Base-by-base conservation (phyloP, 2,888 invertebrate genomes). In the Sphaeridia pumilis region DNA sequence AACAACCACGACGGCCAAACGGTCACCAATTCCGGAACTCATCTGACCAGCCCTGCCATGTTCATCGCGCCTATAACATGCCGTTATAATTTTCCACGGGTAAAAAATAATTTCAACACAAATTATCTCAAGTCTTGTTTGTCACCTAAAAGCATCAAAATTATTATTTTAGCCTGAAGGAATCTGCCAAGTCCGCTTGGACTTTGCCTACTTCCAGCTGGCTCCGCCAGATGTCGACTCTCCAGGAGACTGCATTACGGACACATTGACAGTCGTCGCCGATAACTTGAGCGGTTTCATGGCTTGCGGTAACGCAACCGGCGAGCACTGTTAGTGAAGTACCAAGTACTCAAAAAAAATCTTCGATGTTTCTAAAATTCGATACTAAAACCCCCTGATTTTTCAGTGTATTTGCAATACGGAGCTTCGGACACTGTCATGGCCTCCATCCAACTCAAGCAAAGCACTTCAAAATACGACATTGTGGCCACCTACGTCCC, bases 121-220 rank as follows among this genome's bases (percentile, higher is more conserved):
- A 10, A 31, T 31, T 31, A 10, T 31, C 31, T 14, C 17, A 5
- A 17, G 38, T 17, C 20, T 12, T 12, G 17, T 38, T 14, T 17
- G 5, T 7, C 5, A 38, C 20, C 38, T 12, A 38, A 14, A 5
- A 38, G 20, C 7, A 14, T 38, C 20, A 5, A 17, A 38, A 14
- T 38, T 5, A 5, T 5, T 12, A 12, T 38, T 38, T 17, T 20
- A 38, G n/a, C 55, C 55, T 24, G 38, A 46, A 10, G 58, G 56
- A n/a, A 57, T 61, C 5, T 63, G 63, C 27, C 63, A 63, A 51
- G 51, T 63, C 45, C 56, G 61, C 1, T 42, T 63, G 24, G 63
- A 63, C 35, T 63, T 63, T 46, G 49, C 41, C 20, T 47, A 49
- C 3, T 63, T 60, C 34, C 36, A 7, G 3, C 57, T 58, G 22